Percentiles rank a stretch among this genome's conserved stretches.
phyloP scores from a whole-genome alignment of 2,888 invertebrate genomes.

The Watsonalla cultraria region DNA sequence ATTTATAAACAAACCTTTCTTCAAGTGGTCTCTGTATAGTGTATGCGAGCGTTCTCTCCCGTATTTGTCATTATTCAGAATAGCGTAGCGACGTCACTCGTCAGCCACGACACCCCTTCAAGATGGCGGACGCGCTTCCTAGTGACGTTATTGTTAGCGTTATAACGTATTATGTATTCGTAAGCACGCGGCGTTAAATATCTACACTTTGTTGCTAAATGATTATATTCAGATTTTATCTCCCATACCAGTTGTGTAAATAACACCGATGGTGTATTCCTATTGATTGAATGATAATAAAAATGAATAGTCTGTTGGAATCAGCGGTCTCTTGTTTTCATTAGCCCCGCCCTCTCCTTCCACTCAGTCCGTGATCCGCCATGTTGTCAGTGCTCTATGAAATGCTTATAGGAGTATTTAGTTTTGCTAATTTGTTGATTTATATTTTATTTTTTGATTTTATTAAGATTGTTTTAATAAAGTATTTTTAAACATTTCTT shows the following conservation, averaged over 20 bases:
- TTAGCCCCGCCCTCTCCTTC: conserved; percentile 26
- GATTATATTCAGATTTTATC: conserved; percentile 20
- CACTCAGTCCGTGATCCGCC: conserved; percentile 15
- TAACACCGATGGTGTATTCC: conserved; percentile 68
- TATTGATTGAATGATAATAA: conserved; percentile 71
- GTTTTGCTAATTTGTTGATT: conserved; percentile 24
- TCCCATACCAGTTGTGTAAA: conserved; percentile 70
- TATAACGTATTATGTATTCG: conserved; percentile 42
- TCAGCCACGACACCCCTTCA: conserved; percentile 19
- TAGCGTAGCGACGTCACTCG: conserved; percentile 23
- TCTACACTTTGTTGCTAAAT: conserved; percentile 41
- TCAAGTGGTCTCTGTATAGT: conserved; percentile 53
- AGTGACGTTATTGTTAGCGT: conserved; percentile 37
- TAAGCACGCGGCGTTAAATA: conserved; percentile 42
- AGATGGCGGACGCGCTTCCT: conserved; percentile 35
- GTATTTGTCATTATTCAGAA: conserved; percentile 7
- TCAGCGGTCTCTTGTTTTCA: conserved; percentile 55
- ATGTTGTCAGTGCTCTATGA: conserved; percentile 19
- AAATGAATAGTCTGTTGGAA: conserved; percentile 73
- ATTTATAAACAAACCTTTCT: conserved; percentile 46
- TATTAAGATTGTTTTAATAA: conserved; percentile 30
- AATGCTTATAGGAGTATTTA: conserved; percentile 13
- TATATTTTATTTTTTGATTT: conserved; percentile 31
- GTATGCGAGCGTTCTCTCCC: conserved; percentile 46
- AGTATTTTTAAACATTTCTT: conserved; percentile 19